phyloP scores from a whole-genome alignment of 2,113 vertebrate species.

The Pimephales promelas region DNA sequence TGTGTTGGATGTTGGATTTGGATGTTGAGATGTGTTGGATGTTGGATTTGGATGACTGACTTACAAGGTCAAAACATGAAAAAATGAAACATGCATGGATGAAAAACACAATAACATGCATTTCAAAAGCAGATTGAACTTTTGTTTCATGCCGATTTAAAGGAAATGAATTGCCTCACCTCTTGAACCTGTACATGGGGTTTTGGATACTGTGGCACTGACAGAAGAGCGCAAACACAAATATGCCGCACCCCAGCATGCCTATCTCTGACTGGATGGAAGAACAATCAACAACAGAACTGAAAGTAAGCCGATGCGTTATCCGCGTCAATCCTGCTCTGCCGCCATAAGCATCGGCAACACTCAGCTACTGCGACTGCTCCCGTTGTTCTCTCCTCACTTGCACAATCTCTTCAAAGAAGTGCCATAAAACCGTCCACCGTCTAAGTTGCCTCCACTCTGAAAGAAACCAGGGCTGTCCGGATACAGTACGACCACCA shows the following conservation, averaged over 20 bases:
- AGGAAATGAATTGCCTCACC: conserved; percentile 73
- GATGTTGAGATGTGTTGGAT: too few species aligned
- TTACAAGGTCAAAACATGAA: too few species aligned
- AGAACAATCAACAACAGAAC: conserved; percentile 13
- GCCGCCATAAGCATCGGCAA: conserved; percentile 5
- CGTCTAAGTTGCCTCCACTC: conserved; percentile 20
- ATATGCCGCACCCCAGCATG: conserved; percentile 67
- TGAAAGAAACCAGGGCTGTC: conserved; percentile 23
- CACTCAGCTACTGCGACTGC: not conserved
- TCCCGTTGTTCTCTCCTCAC: not conserved
- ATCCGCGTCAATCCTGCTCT: conserved; percentile 7
- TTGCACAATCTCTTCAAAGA: not conserved
- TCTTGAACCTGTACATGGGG: conserved; percentile 78
- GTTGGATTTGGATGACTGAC: too few species aligned
- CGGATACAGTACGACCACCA: conserved; percentile 20
- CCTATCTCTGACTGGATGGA: conserved; percentile 75
- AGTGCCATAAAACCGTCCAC: conserved; percentile 1
- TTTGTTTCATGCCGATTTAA: too few species aligned
- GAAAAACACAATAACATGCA: too few species aligned
- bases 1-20: too few species aligned
- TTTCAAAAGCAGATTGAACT: too few species aligned
- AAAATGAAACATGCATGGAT: too few species aligned
- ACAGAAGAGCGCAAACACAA: conserved; percentile 76
- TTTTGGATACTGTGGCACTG: conserved; percentile 75
- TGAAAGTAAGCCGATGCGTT: not conserved